Evolutionary conservation across 2,113 vertebrate genomes (phyloP), one percentile per base, ranked within the genome.

Genomic region (Madoqua kirkii): DNA sequence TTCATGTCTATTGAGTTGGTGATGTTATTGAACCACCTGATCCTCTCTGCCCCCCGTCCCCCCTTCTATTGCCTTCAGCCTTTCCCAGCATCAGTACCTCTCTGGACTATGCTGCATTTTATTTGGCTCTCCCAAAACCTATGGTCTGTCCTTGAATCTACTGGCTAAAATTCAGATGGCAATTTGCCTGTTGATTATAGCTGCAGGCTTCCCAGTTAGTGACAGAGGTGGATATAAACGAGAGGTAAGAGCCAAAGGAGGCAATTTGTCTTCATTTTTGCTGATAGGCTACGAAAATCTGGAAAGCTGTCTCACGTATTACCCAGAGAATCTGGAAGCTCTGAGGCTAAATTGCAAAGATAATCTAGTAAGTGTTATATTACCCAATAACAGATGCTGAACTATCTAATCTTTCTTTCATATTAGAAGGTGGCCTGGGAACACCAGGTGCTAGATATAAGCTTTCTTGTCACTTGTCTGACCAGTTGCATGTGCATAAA

Each of bases 181-280:
- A 67, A 54, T 93, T 89, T 93, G 52, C 74, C 62, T 96, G n/a
- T 97, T 55, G 48, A 92, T 92, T 96, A 74, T 14, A 96, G 95
- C 90, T 81, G 96, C 52, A 64, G 79, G 17, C 16, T 97, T 97
- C 76, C 40, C 94, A 93, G 43, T 85, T 84, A 43, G 17, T 60
- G 45, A 92, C 62, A 91, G 83, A 93, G 23, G 82, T 9, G 50
- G 48, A 60, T 86, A 11, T 3, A 71, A 89, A 33, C 25, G 50
- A 85, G 23, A 96, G 15, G 33, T 19, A 81, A 64, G 23, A 89
- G 27, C 62, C 55, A 84, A 89, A 71, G 48, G 45, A 87, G 29
- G 52, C 25, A 33, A 87, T 89, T 64, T 94, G 88, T 92, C 84
- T 97, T 74, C 29, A 64, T 89, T 67, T 95, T 21, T 92, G 50